These are phyloP conservation scores for Drosophila aldrichi DNA, from an alignment of 2,888 invertebrate species.

Conservation along the genomic window DNA sequence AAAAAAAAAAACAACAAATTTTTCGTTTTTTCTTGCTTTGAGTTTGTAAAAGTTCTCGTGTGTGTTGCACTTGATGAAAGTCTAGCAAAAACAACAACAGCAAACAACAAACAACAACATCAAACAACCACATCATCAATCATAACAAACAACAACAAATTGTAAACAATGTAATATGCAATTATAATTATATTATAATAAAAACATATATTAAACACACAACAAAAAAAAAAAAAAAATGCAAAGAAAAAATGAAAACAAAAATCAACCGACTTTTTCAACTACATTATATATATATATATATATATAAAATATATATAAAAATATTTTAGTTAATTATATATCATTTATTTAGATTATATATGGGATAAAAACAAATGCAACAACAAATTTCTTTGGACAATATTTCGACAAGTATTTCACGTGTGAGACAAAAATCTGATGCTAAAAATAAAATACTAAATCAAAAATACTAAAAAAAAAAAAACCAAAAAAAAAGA, in stretches of 20 bases:
- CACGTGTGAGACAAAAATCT: conserved; percentile 62
- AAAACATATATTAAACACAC: conserved; percentile 34
- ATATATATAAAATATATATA: conserved; percentile 15
- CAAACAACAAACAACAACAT: conserved; percentile 1
- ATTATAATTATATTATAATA: conserved; percentile 47
- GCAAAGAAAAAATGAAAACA: conserved; percentile 29
- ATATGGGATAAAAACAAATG: conserved; percentile 39
- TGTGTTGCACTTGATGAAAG: conserved; percentile 48
- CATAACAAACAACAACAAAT: conserved; percentile 29
- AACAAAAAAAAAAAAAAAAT: too few species aligned
- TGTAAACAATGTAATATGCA: conserved; percentile 64
- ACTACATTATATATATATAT: conserved; percentile 28
- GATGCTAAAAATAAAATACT: conserved; percentile 48
- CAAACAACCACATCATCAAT: conserved; percentile 15
- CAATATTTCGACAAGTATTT: conserved; percentile 81
- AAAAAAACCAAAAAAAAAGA: conserved; percentile 22
- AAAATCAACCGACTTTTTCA: conserved; percentile 52
- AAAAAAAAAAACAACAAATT: conserved; percentile 1
- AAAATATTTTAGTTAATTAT: conserved; percentile 42
- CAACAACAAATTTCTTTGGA: conserved; percentile 76
- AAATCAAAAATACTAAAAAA: conserved; percentile 38
- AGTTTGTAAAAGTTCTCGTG: conserved; percentile 61
- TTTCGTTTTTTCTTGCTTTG: conserved; percentile 45
- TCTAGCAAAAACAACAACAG: conserved; percentile 24
- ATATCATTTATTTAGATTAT: conserved; percentile 41